phyloP scores from a whole-genome alignment of 2,113 vertebrate genomes.

The Scartelaos histophorus region DNA sequence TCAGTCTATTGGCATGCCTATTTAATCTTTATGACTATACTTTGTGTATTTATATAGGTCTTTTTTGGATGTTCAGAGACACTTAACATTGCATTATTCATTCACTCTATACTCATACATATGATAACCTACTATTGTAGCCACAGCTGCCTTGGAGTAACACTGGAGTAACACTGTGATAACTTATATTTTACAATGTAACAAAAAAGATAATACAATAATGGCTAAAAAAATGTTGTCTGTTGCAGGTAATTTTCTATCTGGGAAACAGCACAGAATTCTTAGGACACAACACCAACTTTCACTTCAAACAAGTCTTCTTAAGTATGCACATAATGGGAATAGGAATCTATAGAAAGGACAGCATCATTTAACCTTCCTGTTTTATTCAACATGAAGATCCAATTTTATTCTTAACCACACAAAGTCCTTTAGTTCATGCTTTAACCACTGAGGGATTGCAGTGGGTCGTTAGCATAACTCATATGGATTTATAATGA shows the following conservation, averaged over 20 bases:
- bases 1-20: slow-evolving; percentile 19
- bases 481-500: slow-evolving; percentile 39
- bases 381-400: slow-evolving; percentile 5
- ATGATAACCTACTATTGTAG: too few relatives aligned
- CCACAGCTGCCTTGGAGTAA: too few relatives aligned
- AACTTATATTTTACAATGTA: too few relatives aligned
- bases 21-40: neutral
- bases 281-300: neutral
- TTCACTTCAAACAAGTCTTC: neutral
- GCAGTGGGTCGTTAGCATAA: slow-evolving; percentile 28
- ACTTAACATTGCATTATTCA: too few relatives aligned
- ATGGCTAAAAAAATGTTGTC: too few relatives aligned
- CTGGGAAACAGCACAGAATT: neutral
- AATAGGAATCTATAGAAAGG: neutral
- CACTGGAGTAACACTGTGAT: too few relatives aligned
- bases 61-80: too few relatives aligned
- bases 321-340: slow-evolving; percentile 8
- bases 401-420: slow-evolving; percentile 22
- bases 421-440: slow-evolving; percentile 35
- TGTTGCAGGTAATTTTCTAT: too few relatives aligned
- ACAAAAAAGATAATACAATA: too few relatives aligned
- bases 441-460: slow-evolving; percentile 22
- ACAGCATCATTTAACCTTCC: neutral
- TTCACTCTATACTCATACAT: too few relatives aligned
- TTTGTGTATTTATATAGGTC: too few relatives aligned